Evolutionary conservation across 2,797 vertebrate genomes (phyloP), one percentile per base, ranked within the genome.

Genomic region (Pachyuromys duprasi): DNA sequence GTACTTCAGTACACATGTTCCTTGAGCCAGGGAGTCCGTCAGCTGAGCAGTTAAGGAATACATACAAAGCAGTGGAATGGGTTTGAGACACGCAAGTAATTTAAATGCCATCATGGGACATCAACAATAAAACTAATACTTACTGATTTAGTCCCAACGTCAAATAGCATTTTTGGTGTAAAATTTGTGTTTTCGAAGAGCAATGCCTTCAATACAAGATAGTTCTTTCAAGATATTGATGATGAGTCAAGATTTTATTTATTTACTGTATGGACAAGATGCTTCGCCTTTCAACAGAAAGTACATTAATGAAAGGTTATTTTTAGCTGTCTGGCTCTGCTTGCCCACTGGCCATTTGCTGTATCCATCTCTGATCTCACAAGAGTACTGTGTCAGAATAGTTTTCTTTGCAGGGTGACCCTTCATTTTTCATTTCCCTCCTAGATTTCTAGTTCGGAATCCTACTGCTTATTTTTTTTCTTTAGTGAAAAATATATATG

Each of bases 401-500:
- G 24, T 95, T 96, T 92, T 93, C 69, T 83, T 90, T 88, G 88
- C 42, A 83, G 53, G 36, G 89, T 72, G 78, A 82, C 42, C 24
- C 31, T 96, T 95, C 12, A 24, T 49, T 87, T 90, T 70, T 96
- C 78, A 63, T 88, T 97, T 97, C 63, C 86, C 89, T 49, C 86
- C 22, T 86, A 28, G 15, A 89, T 90, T 60, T 89, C 15, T 86
- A 86, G 22, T 82, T 93, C 42, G 92, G 31, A 86, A 55, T 90
- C 36, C 36, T 82, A 60, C 5, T 39, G 8, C 14, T 83, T 79
- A 11, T 49, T 93, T 96, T 93, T 45, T 86, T n/a, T 11, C 11
- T 72, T 87, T 74, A 91, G 36, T n/a, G 18, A 79, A 95, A 95
- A 84, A 72, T 78, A 18, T 55, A 91, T 79, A 36, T 49, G n/a